These are phyloP conservation scores for Callinectes sapidus DNA, from an alignment of 2,888 invertebrate species.

Conservation along the genomic window DNA sequence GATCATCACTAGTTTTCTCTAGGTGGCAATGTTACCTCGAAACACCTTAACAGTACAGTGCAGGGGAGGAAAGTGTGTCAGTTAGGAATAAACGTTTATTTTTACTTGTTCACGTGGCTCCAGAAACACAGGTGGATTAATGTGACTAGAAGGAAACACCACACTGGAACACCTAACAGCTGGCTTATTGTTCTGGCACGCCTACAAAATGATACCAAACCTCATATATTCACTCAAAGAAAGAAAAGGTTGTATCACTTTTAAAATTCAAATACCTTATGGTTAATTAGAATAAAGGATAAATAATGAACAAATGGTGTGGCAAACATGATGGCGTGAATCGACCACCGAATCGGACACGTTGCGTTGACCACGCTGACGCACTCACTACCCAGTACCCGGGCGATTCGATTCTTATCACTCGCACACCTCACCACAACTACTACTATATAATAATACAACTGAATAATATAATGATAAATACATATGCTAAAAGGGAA, in stretches of 20 bases:
- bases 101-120: slow-evolving; percentile 33
- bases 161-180: slow-evolving; percentile 5
- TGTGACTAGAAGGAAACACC: slow-evolving; percentile 32
- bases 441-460: not conserved
- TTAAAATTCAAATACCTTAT: not conserved
- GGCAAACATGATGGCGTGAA: slow-evolving; percentile 14
- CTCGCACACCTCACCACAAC: not conserved
- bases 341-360: not conserved
- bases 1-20: too few species aligned
- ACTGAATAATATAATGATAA: not conserved
- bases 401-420: not conserved
- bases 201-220: not conserved
- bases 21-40: not conserved
- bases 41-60: not conserved
- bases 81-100: slow-evolving; percentile 17
- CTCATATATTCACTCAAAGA: not conserved
- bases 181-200: slow-evolving; percentile 27
- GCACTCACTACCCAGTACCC: not conserved
- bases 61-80: not conserved
- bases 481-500: not conserved
- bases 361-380: not conserved
- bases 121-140: slow-evolving; percentile 29
- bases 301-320: slow-evolving; percentile 15
- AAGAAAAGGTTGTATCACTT: not conserved
- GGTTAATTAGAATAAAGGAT: not conserved